Conservation (phyloP, 2,888 invertebrate species). For the Epirrita christyi region DNA sequence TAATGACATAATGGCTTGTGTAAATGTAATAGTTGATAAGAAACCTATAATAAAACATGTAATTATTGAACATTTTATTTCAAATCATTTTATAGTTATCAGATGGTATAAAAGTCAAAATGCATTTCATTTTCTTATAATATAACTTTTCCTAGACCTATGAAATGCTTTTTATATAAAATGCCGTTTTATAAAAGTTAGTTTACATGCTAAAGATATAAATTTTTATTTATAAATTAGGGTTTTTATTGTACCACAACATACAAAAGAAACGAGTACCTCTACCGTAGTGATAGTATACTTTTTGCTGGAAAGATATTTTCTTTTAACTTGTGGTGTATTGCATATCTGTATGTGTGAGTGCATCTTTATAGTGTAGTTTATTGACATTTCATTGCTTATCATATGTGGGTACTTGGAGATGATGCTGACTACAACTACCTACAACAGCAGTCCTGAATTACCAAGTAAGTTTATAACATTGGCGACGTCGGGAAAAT, state of each 20-base stretch:
- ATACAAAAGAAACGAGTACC: no score
- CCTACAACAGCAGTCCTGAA: no score
- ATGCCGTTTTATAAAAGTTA: slow-evolving; percentile 9
- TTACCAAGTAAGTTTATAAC: no score
- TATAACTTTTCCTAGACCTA: slow-evolving; percentile 13
- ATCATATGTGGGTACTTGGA: no score
- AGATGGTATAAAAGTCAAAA: slow-evolving; percentile 7
- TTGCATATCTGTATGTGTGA: no score
- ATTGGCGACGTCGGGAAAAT: no score
- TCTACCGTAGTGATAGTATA: no score
- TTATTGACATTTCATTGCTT: no score
- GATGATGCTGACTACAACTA: no score
- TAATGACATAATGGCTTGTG: neutral
- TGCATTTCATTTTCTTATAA: slow-evolving; percentile 9
- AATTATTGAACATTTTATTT: slow-evolving; percentile 17
- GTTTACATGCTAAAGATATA: slow-evolving; percentile 1
- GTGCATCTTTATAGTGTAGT: no score
- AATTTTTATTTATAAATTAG: neutral
- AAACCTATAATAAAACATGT: neutral
- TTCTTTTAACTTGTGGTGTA: no score
- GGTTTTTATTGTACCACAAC: neutral
- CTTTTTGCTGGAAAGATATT: no score
- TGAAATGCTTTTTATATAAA: slow-evolving; percentile 15
- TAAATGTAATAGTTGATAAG: neutral
- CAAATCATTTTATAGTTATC: slow-evolving; percentile 2